These are phyloP conservation scores for Oplegnathus fasciatus DNA, from an alignment of 2,113 vertebrate genomes.

Conservation along the genomic window DNA sequence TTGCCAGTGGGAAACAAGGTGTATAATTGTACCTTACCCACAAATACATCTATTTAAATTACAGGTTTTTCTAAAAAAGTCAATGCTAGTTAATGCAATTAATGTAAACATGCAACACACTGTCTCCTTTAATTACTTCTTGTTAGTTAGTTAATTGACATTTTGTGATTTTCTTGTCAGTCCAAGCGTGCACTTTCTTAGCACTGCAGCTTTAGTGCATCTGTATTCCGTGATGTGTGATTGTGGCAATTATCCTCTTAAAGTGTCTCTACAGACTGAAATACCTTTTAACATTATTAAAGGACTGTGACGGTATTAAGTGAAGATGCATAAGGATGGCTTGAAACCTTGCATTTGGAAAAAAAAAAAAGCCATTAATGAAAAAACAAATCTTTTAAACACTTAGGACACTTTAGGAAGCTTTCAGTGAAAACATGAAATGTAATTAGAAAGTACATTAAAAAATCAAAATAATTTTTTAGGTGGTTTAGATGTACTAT, in stretches of 20 bases:
- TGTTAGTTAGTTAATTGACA: background rate
- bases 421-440: background rate
- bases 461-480: background rate
- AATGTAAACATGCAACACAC: background rate
- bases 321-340: background rate
- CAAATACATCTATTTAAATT: background rate
- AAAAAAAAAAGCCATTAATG: background rate
- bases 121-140: background rate
- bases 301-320: background rate
- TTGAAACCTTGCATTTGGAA: background rate
- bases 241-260: conserved; percentile 2
- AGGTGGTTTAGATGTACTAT: background rate
- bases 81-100: background rate
- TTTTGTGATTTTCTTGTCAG: background rate
- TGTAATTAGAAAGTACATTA: background rate
- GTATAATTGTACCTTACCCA: background rate
- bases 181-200: background rate
- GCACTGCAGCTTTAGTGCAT: background rate
- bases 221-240: background rate
- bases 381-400: conserved; percentile 4
- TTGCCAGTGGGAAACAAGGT: background rate
- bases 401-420: too few relatives aligned
- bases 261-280: background rate
- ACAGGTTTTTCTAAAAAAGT: background rate
- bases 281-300: background rate